Conservation (phyloP, 2,888 invertebrate species). For the Dinocampus coccinellae region DNA sequence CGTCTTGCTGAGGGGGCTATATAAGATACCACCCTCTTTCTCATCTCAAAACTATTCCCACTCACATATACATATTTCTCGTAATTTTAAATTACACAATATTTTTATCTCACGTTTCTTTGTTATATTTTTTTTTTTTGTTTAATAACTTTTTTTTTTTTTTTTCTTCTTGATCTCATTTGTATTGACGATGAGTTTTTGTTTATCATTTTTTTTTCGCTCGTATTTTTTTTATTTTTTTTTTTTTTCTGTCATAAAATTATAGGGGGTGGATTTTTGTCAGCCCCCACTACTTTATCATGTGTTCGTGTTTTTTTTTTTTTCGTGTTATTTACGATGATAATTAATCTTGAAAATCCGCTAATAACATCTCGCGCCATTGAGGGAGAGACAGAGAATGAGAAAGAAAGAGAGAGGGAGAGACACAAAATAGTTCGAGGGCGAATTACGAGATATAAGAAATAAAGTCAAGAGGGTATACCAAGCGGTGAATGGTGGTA, state of each 20-base stretch:
- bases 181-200: not conserved
- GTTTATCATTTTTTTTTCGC: no score
- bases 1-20: slow-evolving; percentile 33
- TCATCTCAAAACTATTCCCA: not conserved
- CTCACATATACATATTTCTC: not conserved
- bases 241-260: slow-evolving; percentile 4
- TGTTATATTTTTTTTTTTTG: not conserved
- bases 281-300: not conserved
- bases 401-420: slow-evolving; percentile 10
- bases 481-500: not conserved
- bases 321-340: slow-evolving; percentile 50
- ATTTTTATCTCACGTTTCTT: no score
- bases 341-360: slow-evolving; percentile 54
- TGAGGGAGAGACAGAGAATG: no score
- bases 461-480: slow-evolving; percentile 27
- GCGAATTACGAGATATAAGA: not conserved
- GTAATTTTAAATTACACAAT: slow-evolving; percentile 10
- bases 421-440: slow-evolving; percentile 1
- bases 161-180: not conserved
- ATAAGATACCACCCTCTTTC: not conserved
- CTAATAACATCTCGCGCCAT: slow-evolving; percentile 45
- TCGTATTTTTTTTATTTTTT: not conserved
- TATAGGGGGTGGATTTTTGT: not conserved
- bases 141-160: not conserved
- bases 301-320: not conserved